Conservation (phyloP, 2,888 invertebrate genomes). For the Drepana falcataria region DNA sequence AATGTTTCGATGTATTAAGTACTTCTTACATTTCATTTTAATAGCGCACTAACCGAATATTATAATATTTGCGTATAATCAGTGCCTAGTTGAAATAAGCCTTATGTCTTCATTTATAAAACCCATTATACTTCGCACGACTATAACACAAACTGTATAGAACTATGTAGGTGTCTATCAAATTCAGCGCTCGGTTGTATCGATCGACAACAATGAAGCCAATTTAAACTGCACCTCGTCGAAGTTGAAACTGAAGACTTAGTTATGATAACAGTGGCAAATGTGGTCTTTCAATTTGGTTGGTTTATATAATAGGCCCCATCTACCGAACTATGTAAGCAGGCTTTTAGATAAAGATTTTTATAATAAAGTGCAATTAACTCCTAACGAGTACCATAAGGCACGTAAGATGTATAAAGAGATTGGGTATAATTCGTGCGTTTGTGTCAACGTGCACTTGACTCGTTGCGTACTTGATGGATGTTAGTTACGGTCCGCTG, state of each 20-base stretch:
- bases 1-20: slow-evolving; percentile 20
- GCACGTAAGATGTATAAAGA: slow-evolving; percentile 45
- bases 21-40: not conserved
- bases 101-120: not conserved
- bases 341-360: slow-evolving; percentile 23
- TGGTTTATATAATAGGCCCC: not conserved
- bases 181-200: no score
- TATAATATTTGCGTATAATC: not conserved
- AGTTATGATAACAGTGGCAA: no score
- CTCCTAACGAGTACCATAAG: slow-evolving; percentile 30
- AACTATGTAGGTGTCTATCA: no score
- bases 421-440: slow-evolving; percentile 22
- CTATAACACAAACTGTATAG: no score
- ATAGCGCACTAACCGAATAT: not conserved
- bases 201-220: no score
- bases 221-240: no score
- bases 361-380: slow-evolving; percentile 52
- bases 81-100: not conserved
- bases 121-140: no score
- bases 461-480: slow-evolving; percentile 13
- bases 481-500: slow-evolving; percentile 56
- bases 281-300: not conserved
- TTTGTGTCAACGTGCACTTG: slow-evolving; percentile 2
- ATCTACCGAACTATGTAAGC: slow-evolving; percentile 6
- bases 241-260: no score